These are phyloP conservation scores for Ciona savignyi DNA, from an alignment of 23 tunicate species.

Conservation along the genomic window DNA sequence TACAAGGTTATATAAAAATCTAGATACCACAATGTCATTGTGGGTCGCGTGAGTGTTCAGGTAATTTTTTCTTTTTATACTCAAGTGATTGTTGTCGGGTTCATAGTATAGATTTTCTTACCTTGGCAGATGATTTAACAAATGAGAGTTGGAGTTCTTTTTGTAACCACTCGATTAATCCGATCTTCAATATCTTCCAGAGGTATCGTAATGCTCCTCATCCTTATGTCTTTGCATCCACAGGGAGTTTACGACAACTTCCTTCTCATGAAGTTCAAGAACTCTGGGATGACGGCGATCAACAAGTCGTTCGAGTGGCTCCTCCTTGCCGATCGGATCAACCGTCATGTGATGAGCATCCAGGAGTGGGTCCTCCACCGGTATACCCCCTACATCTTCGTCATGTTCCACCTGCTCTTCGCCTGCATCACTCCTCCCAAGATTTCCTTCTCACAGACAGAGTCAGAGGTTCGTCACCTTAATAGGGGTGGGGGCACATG, in stretches of 20 bases:
- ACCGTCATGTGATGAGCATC: constrained; percentile 2
- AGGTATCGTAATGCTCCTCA: no score
- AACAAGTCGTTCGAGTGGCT: constrained; percentile 75
- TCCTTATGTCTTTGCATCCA: constrained; percentile 2
- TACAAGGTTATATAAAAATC: no score
- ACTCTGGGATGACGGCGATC: constrained; percentile 37
- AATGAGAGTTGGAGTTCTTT: no score
- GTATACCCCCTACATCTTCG: constrained; percentile 72
- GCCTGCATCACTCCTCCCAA: constrained; percentile 65
- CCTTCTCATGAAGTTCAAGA: constrained; percentile 85
- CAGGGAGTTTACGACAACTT: constrained; percentile 88
- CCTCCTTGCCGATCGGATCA: constrained; percentile 38
- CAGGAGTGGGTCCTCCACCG: constrained; percentile 80
- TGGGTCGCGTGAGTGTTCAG: no score
- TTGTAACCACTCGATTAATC: no score
- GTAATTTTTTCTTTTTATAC: no score
- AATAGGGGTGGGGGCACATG: no score
- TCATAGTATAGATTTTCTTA: no score
- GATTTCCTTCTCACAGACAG: constrained; percentile 41
- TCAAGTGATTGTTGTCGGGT: no score
- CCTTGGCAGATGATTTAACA: no score
- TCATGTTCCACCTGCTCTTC: constrained; percentile 51
- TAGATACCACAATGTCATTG: no score
- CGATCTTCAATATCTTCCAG: no score
- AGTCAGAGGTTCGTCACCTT: constrained; percentile 49